Percentiles rank a stretch among this genome's conserved stretches.
These are phyloP conservation scores for Bujurquina vittata DNA, from an alignment of 2,113 vertebrate species.

Conservation along the genomic window DNA sequence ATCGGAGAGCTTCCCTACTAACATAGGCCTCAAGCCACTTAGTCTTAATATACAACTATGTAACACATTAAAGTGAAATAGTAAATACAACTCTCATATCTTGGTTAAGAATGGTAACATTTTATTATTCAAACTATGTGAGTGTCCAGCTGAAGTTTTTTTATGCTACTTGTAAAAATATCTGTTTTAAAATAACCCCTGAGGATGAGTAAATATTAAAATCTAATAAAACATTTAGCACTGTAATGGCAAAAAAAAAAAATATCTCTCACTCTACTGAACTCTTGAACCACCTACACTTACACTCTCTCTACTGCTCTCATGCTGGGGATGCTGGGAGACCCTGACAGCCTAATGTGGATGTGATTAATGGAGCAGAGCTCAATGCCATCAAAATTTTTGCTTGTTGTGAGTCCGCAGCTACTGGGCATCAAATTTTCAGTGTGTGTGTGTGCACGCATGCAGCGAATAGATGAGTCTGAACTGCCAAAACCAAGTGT, in stretches of 20 bases:
- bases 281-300: conserved; percentile 47
- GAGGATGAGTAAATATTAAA: conserved; percentile 8
- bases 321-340: conserved; percentile 43
- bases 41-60: neutral
- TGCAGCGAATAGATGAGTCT: neutral
- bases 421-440: conserved; percentile 3
- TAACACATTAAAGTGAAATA: neutral
- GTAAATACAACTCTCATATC: neutral
- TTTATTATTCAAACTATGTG: conserved; percentile 15
- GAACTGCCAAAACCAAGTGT: conserved; percentile 9
- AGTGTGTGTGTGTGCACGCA: neutral
- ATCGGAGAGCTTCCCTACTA: neutral
- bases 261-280: conserved; percentile 25
- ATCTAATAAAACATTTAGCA: conserved; percentile 23
- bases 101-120: neutral
- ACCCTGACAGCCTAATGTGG: conserved; percentile 58
- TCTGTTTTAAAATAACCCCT: neutral
- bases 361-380: conserved; percentile 60
- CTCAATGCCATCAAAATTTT: conserved; percentile 50
- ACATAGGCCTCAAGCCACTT: neutral
- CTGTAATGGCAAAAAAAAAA: conserved; percentile 13
- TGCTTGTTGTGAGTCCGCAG: conserved; percentile 33
- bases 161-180: neutral
- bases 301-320: conserved; percentile 27
- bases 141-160: neutral